Percentiles rank a stretch among this genome's conserved stretches.
Evolutionary conservation across 2,888 invertebrate genomes (phyloP).

Genomic region (Epirrhoe alternata): DNA sequence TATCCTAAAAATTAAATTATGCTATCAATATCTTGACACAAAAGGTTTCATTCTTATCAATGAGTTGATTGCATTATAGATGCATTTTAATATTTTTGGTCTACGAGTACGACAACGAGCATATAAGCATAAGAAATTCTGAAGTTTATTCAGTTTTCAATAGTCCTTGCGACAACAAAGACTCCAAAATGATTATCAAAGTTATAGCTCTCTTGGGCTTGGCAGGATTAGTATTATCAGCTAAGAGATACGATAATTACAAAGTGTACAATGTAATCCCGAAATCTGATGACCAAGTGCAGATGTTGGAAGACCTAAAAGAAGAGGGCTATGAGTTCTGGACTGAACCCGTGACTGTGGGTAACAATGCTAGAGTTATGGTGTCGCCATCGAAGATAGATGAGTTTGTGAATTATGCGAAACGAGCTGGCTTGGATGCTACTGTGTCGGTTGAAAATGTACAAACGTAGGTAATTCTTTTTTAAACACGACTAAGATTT

Average conservation of each 20-base stretch:
- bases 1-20: too few relatives aligned
- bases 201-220: slow-evolving; percentile 38
- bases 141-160: slow-evolving; percentile 9
- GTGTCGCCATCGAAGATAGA: slow-evolving; percentile 52
- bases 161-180: background rate
- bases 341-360: slow-evolving; percentile 60
- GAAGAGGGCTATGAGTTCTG: slow-evolving; percentile 64
- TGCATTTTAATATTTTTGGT: background rate
- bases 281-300: slow-evolving; percentile 68
- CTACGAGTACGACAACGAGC: background rate
- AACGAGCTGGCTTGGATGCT: slow-evolving; percentile 47
- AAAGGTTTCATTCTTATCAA: slow-evolving; percentile 9
- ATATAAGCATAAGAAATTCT: too few relatives aligned
- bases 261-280: slow-evolving; percentile 83
- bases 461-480: slow-evolving; percentile 56
- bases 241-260: slow-evolving; percentile 80
- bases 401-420: slow-evolving; percentile 50
- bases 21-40: background rate
- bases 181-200: slow-evolving; percentile 35
- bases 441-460: slow-evolving; percentile 55
- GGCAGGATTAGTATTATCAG: slow-evolving; percentile 41
- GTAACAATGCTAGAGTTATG: slow-evolving; percentile 61
- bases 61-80: too few relatives aligned
- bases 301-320: slow-evolving; percentile 73
- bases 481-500: too few relatives aligned